phyloP scores from a whole-genome alignment of 64 coral and sea anemone species.

The Catalaphyllia jardinei region DNA sequence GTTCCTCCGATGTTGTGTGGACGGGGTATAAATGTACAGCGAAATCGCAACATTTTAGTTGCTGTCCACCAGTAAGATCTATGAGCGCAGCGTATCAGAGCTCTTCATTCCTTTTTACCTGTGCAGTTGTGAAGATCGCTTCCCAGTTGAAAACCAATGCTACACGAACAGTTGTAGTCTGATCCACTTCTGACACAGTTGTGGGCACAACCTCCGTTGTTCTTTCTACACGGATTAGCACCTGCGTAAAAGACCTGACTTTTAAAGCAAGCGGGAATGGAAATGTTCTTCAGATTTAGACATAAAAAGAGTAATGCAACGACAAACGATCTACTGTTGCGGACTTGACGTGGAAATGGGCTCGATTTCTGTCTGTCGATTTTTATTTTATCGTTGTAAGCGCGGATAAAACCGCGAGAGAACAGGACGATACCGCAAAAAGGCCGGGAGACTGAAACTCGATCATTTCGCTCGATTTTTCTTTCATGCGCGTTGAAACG shows the following conservation, averaged over 20 bases:
- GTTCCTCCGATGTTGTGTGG: too few species aligned
- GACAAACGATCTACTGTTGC: background rate
- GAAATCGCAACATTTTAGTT: too few species aligned
- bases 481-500: too few species aligned
- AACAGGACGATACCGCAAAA: too few species aligned
- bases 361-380: too few species aligned
- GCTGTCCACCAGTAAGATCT: background rate
- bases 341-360: too few species aligned
- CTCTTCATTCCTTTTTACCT: background rate
- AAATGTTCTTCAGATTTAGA: background rate
- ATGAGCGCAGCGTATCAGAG: background rate
- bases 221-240: background rate
- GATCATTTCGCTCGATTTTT: too few species aligned
- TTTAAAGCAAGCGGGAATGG: background rate
- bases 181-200: background rate
- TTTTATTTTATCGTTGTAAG: too few species aligned
- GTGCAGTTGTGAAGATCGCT: background rate
- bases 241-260: background rate
- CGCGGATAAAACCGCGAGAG: too few species aligned
- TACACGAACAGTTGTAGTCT: background rate
- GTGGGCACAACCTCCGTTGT: slow-evolving; percentile 18
- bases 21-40: too few species aligned
- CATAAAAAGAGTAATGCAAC: background rate
- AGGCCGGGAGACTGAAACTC: too few species aligned
- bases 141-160: background rate